Evolutionary conservation across 1,140 invertebrate species (phyloP), one percentile per base, ranked within the genome.

Genomic region (Danaus melanippus): DNA sequence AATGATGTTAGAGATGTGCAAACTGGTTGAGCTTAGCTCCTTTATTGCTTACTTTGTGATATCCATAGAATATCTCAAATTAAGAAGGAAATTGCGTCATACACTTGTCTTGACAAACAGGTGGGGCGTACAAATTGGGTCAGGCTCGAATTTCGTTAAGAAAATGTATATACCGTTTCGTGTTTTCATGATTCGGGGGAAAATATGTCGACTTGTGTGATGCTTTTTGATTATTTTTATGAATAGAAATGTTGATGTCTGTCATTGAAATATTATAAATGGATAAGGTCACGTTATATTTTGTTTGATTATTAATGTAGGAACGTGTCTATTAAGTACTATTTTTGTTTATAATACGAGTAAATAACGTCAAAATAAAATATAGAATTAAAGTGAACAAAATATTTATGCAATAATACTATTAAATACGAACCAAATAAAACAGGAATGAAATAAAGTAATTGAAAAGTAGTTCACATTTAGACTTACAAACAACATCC

Each of bases 401-500:
- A 1, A 32, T 32, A 32, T 32, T 32, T 1, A 32, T 32, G 32
- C 7, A 48, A 12, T 9, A 9, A 3, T 17, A 17, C n/a, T 5
- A 32, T 10, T 10, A 2, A 48, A 17, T 21, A 32, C 8, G 32
- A 47, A 8, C 4, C 21, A 32, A 32, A 7, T 32, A 32, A 32
- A 32, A 32, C 21, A 32, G 0, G 21, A 32, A 32, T 32, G 21
- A 32, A 7, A 32, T 7, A 32, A 8, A 32, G 21, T 32, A 32
- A 32, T 32, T 32, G 21, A 32, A 32, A 32, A 32, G 21, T 32
- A 32, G 21, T 32, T 7, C 21, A 32, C 6, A 32, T 32, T n/a
- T n/a, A n/a, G 62, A 94, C 94, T 95, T 89, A 96, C 95, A 96
- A 56, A 95, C 93, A 67, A 97, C 93, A 81, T 96, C 94, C 53